A percentile compares a stretch with the other conserved stretches of the same genome.
Evolutionary conservation across 2,797 vertebrate species (phyloP).

Genomic region (Lophotriccus pileatus): DNA sequence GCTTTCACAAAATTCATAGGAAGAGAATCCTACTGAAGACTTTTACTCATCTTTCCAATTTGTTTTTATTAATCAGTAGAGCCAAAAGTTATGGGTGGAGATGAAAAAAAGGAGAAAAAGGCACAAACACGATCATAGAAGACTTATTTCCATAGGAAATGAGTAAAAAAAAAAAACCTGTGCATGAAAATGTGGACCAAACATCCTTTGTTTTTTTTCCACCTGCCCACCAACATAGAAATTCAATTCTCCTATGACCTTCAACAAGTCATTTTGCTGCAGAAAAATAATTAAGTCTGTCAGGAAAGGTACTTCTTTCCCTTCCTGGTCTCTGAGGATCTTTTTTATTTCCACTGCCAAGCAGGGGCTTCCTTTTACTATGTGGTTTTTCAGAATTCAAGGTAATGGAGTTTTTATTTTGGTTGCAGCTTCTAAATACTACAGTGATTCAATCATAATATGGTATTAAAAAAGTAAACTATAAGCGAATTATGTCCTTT

Average conservation of each 20-base stretch:
- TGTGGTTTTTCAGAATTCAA: background rate
- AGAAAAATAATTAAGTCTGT: slow-evolving; percentile 14
- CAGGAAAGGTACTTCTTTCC: slow-evolving; percentile 4
- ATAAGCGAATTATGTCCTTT: background rate
- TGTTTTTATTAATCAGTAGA: background rate
- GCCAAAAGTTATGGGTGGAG: background rate
- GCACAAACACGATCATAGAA: background rate
- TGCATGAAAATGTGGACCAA: background rate
- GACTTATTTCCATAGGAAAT: background rate
- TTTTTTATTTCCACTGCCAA: slow-evolving; percentile 7
- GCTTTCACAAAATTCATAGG: background rate
- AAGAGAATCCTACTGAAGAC: background rate
- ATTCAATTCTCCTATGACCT: background rate
- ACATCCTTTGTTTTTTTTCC: background rate
- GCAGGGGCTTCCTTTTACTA: background rate
- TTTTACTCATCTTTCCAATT: background rate
- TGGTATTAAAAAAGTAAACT: background rate
- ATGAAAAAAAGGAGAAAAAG: background rate
- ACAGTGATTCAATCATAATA: background rate
- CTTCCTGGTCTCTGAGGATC: background rate
- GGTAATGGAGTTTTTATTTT: background rate
- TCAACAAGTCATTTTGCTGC: background rate
- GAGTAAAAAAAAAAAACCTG: background rate
- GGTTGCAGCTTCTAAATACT: background rate
- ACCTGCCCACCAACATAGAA: background rate